These are phyloP conservation scores for Herpetotheres cachinnans DNA, from an alignment of 2,113 vertebrate species.

Conservation along the genomic window DNA sequence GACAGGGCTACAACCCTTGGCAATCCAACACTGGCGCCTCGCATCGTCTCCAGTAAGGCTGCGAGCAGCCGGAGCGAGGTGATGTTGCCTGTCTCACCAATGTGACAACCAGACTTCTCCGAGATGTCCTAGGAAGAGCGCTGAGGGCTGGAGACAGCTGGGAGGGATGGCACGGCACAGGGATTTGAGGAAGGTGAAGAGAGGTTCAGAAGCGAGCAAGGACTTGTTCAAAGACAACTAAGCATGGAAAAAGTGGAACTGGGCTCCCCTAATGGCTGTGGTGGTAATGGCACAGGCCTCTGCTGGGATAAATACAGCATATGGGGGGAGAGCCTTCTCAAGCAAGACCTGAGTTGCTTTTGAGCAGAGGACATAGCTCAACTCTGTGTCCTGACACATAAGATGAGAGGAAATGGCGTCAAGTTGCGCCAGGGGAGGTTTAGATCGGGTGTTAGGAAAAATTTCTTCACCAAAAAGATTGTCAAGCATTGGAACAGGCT, in stretches of 20 bases:
- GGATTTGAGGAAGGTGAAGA: neutral
- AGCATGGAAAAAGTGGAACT: neutral
- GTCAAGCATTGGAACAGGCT: too few relatives aligned
- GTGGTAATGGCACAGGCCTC: neutral
- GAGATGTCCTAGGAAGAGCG: neutral
- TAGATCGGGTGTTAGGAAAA: neutral
- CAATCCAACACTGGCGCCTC: neutral
- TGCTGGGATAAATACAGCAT: rapidly evolving
- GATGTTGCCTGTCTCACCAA: neutral
- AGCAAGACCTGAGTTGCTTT: neutral
- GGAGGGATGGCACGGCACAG: rapidly evolving
- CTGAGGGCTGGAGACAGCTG: neutral
- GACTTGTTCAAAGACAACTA: neutral
- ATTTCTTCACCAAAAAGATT: too few relatives aligned
- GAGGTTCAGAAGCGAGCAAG: neutral
- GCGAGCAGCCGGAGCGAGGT: neutral
- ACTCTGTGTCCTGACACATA: rapidly evolving
- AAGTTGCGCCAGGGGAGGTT: neutral
- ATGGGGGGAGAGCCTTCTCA: neutral
- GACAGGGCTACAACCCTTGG: neutral
- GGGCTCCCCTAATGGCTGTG: neutral
- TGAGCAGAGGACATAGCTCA: neutral
- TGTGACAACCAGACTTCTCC: neutral
- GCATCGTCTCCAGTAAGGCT: rapidly evolving
- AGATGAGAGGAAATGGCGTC: neutral